Conservation (phyloP, 2,797 vertebrate species). For the Anguilla obscura region DNA sequence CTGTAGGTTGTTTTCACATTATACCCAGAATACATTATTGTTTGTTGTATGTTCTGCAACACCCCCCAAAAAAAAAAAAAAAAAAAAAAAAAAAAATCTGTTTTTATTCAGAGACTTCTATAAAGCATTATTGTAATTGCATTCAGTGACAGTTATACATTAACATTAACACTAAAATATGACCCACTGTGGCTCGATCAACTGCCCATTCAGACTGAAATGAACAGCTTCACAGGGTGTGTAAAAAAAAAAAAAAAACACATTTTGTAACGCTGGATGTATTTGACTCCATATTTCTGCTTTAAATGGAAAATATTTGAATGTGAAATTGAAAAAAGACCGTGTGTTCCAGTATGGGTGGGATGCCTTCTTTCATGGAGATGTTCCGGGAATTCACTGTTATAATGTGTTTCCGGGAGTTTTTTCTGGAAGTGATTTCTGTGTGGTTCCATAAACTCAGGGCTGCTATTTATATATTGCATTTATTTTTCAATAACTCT, state of each 20-base stretch:
- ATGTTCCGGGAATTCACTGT: neutral
- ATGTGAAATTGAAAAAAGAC: neutral
- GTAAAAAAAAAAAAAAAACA: neutral
- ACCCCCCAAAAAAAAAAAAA: neutral
- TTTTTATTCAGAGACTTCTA: neutral
- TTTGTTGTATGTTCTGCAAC: neutral
- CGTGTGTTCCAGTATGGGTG: neutral
- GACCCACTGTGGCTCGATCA: neutral
- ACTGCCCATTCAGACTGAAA: neutral
- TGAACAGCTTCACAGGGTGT: neutral
- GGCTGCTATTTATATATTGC: neutral
- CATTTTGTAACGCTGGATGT: neutral
- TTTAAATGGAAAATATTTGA: neutral
- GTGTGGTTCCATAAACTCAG: neutral
- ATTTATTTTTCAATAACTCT: neutral
- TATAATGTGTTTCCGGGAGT: neutral
- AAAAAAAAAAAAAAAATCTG: too few species aligned
- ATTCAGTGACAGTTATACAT: neutral
- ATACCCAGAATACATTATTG: neutral
- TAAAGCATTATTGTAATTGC: neutral
- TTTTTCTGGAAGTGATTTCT: neutral
- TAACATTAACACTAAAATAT: neutral
- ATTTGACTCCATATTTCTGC: neutral
- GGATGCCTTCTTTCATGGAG: neutral
- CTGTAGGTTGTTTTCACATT: neutral